Percentiles rank a stretch among this genome's conserved stretches.
phyloP scores from a whole-genome alignment of 1,140 invertebrate species.

The Bradysia coprophila region DNA sequence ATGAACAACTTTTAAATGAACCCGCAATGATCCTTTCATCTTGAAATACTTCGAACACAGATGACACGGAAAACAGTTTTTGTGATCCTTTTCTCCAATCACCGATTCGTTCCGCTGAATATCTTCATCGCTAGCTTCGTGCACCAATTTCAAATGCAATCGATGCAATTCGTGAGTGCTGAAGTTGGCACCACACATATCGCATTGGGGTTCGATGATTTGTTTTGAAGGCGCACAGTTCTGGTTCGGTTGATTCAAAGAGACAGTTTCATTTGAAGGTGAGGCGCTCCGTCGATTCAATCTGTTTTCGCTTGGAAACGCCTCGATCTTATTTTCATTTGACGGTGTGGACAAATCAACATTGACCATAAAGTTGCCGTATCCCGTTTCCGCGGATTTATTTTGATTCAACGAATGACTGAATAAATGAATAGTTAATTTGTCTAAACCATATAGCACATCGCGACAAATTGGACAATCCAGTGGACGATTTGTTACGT shows the following conservation, averaged over 20 bases:
- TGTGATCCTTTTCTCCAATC: conserved; percentile 9
- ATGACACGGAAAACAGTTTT: conserved; percentile 53
- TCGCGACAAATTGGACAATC: conserved; percentile 59
- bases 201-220: conserved; percentile 15
- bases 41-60: conserved; percentile 61
- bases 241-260: neutral
- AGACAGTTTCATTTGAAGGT: neutral
- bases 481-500: conserved; percentile 50
- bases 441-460: conserved; percentile 52
- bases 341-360: neutral
- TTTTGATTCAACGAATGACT: conserved; percentile 29
- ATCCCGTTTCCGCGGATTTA: neutral
- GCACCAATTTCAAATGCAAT: conserved; percentile 55
- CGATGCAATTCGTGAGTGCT: conserved; percentile 43
- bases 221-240: neutral
- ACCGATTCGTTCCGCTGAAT: neutral
- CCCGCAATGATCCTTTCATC: conserved; percentile 61
- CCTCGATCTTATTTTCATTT: too few species aligned
- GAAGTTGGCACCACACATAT: conserved; percentile 53
- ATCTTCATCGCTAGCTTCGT: conserved; percentile 37
- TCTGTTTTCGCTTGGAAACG: too few species aligned
- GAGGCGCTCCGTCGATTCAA: too few species aligned
- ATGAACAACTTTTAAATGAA: conserved; percentile 63
- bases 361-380: neutral
- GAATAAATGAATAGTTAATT: conserved; percentile 69